Conservation (phyloP, 1,140 invertebrate species). For the Heterodera carotae region DNA sequence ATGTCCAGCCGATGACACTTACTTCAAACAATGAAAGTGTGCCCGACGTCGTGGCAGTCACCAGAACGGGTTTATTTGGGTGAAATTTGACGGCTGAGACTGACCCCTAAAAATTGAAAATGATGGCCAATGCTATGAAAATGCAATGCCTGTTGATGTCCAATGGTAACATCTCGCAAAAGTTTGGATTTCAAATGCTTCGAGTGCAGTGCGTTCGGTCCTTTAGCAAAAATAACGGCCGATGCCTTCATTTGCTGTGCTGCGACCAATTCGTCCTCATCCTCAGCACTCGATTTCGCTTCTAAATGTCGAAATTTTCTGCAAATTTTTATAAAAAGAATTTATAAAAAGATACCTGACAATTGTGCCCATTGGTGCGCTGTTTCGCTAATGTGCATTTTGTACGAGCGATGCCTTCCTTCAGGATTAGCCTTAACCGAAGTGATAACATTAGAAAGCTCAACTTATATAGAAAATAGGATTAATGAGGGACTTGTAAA, state of each 20-base stretch:
- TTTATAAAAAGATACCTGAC: background rate
- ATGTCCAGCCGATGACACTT: too few species aligned
- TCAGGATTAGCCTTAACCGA: background rate
- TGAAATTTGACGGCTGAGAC: slow-evolving; percentile 43
- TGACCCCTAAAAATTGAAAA: slow-evolving; percentile 32
- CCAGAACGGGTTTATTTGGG: slow-evolving; percentile 47
- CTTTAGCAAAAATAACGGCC: slow-evolving; percentile 21
- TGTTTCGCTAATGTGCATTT: background rate
- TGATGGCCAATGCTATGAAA: slow-evolving; percentile 4
- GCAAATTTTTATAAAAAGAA: slow-evolving; percentile 10
- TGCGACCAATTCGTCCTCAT: slow-evolving; percentile 34
- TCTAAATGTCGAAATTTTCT: background rate
- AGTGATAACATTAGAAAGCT: too few species aligned
- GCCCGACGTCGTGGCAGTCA: slow-evolving; percentile 29
- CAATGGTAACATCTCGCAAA: slow-evolving; percentile 41
- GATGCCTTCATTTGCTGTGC: slow-evolving; percentile 40
- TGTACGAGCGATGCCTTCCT: background rate
- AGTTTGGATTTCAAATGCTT: slow-evolving; percentile 31
- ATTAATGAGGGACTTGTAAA: too few species aligned
- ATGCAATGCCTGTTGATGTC: slow-evolving; percentile 32
- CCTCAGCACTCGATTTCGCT: slow-evolving; percentile 26
- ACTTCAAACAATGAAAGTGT: slow-evolving; percentile 45
- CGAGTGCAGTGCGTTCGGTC: slow-evolving; percentile 29
- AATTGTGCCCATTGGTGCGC: background rate
- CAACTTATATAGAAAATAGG: too few species aligned